phyloP scores from a whole-genome alignment of 2,888 invertebrate genomes.

The Papilio gigon region DNA sequence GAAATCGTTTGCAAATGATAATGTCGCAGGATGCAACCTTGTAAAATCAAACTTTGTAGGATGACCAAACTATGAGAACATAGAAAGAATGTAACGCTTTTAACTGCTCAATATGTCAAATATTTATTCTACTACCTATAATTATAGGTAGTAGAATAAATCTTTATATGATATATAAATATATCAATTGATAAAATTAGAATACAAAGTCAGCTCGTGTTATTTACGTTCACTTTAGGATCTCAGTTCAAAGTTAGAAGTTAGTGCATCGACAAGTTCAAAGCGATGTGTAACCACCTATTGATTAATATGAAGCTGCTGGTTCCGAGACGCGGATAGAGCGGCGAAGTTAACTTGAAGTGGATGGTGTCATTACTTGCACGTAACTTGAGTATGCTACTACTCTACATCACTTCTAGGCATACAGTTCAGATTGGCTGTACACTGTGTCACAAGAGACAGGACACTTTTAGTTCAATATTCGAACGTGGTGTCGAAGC shows the following conservation, averaged over 20 bases:
- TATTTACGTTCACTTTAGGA: neutral
- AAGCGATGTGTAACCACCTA: constrained; percentile 25
- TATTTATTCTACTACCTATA: no score
- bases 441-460: neutral
- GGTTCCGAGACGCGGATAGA: constrained; percentile 35
- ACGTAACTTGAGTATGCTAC: constrained; percentile 20
- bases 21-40: neutral
- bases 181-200: no score
- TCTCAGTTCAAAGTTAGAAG: neutral
- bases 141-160: no score
- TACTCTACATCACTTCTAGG: constrained; percentile 27
- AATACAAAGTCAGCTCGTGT: neutral
- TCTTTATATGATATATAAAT: no score
- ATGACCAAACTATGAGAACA: neutral
- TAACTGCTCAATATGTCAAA: neutral
- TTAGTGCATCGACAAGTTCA: constrained; percentile 12
- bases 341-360: constrained; percentile 36
- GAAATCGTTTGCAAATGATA: neutral
- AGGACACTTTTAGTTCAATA: no score
- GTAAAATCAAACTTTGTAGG: neutral
- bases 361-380: constrained; percentile 26
- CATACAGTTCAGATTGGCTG: neutral
- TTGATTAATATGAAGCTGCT: constrained; percentile 35
- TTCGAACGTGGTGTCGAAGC: no score
- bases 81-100: neutral